Percentiles rank a stretch among this genome's conserved stretches.
Conservation (phyloP, 2,888 invertebrate genomes). For the Rutpela maculata region DNA sequence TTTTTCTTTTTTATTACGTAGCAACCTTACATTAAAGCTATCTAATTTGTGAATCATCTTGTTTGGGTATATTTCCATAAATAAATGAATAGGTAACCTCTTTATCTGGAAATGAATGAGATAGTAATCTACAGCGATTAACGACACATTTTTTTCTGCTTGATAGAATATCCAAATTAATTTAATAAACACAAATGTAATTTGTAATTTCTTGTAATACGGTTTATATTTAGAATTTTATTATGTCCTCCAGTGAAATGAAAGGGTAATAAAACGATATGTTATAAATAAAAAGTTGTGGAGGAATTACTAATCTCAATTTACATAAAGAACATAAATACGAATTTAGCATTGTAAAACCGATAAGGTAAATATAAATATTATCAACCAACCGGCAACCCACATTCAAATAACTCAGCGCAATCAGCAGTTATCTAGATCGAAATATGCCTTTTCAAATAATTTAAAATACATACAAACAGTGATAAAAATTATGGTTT, state of each 20-base stretch:
- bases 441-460: background rate
- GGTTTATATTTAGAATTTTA: background rate
- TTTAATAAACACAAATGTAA: no score
- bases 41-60: no score
- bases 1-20: no score
- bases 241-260: background rate
- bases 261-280: background rate
- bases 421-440: constrained; percentile 7
- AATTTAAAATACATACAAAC: background rate
- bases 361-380: background rate
- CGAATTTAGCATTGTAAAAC: background rate
- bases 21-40: no score
- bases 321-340: constrained; percentile 7
- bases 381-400: constrained; percentile 1
- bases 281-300: background rate
- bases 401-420: background rate
- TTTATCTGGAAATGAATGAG: no score
- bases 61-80: no score
- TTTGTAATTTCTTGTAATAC: background rate
- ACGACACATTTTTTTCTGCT: no score
- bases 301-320: background rate
- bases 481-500: background rate
- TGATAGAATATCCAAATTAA: no score
- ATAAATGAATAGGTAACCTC: no score
- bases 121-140: no score